Evolutionary conservation across 64 coral and sea anemone species (phyloP).

Genomic region (Montipora efflorescens): DNA sequence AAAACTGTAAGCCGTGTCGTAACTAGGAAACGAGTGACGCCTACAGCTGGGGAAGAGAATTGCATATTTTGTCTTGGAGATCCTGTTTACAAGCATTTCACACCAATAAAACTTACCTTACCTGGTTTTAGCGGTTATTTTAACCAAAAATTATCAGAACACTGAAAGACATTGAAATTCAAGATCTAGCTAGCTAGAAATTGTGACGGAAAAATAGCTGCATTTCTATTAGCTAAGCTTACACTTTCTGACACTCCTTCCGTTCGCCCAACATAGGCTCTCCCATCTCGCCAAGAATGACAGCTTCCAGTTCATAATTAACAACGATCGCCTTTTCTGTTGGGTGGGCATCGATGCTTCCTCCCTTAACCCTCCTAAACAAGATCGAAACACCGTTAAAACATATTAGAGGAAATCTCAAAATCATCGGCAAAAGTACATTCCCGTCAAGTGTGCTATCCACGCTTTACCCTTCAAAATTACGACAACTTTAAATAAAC

Average conservation of each 20-base stretch:
- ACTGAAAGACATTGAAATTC: too few species aligned
- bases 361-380: constrained; percentile 91
- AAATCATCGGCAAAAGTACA: background rate
- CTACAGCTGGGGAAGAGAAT: background rate
- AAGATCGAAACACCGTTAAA: background rate
- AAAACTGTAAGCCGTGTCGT: too few species aligned
- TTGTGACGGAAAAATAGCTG: background rate
- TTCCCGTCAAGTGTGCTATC: background rate
- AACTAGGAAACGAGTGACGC: background rate
- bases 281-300: constrained; percentile 97
- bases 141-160: too few species aligned
- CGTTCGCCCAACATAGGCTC: constrained; percentile 98
- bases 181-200: background rate
- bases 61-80: too few species aligned
- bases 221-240: constrained; percentile 20
- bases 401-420: background rate
- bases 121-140: too few species aligned
- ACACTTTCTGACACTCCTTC: constrained; percentile 99
- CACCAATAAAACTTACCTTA: background rate
- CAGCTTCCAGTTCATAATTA: constrained; percentile 99
- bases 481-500: background rate
- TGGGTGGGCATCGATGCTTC: constrained; percentile 95
- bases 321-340: constrained; percentile 99
- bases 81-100: background rate
- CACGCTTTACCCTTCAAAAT: background rate